phyloP scores from a whole-genome alignment of 2,888 invertebrate genomes.

The Ecliptopera silaceata region DNA sequence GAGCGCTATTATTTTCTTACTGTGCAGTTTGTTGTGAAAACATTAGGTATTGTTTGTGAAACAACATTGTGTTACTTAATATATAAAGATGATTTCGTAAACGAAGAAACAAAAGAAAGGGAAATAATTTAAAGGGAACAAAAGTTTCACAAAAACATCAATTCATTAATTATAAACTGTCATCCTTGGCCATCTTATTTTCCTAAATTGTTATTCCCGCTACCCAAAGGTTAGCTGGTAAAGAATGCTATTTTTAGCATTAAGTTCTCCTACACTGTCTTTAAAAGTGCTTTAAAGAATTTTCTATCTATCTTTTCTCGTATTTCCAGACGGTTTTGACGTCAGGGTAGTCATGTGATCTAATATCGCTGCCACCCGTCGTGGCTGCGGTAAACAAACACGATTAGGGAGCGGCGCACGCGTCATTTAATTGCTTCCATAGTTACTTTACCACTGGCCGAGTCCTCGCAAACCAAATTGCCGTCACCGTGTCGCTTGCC shows the following conservation, averaged over 20 bases:
- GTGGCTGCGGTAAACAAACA: conserved; percentile 44
- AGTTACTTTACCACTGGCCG: conserved; percentile 32
- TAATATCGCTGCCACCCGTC: conserved; percentile 25
- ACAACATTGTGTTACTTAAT: no score
- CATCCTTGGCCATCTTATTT: conserved; percentile 44
- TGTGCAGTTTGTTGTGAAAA: background rate
- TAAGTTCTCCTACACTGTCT: no score
- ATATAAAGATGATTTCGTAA: no score
- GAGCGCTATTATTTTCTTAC: background rate
- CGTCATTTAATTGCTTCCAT: conserved; percentile 65
- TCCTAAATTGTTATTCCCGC: no score
- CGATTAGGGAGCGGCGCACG: conserved; percentile 63
- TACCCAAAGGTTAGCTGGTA: no score
- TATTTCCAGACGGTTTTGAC: conserved; percentile 51
- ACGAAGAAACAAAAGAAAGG: no score
- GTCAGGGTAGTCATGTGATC: conserved; percentile 49
- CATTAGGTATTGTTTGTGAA: no score
- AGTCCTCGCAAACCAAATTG: conserved; percentile 37
- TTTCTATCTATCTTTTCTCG: no score
- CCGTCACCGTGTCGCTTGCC: conserved; percentile 41
- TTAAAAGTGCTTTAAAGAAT: no score
- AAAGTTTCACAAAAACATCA: background rate
- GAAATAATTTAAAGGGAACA: background rate
- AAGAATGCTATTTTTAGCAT: no score
- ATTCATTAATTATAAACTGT: background rate